These are phyloP conservation scores for Tortricodes alternella DNA, from an alignment of 2,888 invertebrate species.

Conservation along the genomic window DNA sequence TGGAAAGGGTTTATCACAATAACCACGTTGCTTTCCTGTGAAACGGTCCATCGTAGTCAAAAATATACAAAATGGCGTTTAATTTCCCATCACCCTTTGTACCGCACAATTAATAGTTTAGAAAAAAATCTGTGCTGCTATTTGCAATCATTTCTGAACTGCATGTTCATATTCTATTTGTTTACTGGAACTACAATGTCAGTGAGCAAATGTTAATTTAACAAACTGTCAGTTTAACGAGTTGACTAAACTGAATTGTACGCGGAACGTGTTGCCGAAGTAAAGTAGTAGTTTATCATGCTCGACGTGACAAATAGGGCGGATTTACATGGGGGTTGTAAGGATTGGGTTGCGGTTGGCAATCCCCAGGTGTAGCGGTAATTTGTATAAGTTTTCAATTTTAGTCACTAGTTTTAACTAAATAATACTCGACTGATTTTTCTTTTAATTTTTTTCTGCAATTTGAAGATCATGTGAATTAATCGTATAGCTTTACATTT, in stretches of 20 bases:
- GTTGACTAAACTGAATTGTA: slow-evolving; percentile 11
- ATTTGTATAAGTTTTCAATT: slow-evolving; percentile 19
- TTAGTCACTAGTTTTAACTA: neutral
- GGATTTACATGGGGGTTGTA: slow-evolving; percentile 21
- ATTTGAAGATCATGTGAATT: neutral
- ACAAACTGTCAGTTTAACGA: slow-evolving; percentile 5
- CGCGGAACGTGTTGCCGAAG: neutral
- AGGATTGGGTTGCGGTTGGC: slow-evolving; percentile 10
- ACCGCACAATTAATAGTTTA: too few species aligned
- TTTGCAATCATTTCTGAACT: too few species aligned
- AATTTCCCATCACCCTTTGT: too few species aligned
- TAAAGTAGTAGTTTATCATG: slow-evolving; percentile 27
- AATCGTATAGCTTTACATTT: too few species aligned
- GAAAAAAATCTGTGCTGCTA: too few species aligned
- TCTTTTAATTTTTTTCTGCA: neutral
- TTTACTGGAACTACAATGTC: neutral
- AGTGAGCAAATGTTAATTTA: slow-evolving; percentile 11
- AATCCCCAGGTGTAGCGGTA: slow-evolving; percentile 8
- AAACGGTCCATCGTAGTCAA: too few species aligned
- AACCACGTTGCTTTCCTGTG: too few species aligned
- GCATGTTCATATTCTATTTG: neutral
- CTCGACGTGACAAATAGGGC: slow-evolving; percentile 24
- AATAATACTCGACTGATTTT: neutral
- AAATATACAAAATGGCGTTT: too few species aligned
- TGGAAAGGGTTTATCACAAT: too few species aligned